A percentile compares a stretch with the other conserved stretches of the same genome.
phyloP scores from a whole-genome alignment of 2,797 vertebrate genomes.

The Sphenopsis melanotis region DNA sequence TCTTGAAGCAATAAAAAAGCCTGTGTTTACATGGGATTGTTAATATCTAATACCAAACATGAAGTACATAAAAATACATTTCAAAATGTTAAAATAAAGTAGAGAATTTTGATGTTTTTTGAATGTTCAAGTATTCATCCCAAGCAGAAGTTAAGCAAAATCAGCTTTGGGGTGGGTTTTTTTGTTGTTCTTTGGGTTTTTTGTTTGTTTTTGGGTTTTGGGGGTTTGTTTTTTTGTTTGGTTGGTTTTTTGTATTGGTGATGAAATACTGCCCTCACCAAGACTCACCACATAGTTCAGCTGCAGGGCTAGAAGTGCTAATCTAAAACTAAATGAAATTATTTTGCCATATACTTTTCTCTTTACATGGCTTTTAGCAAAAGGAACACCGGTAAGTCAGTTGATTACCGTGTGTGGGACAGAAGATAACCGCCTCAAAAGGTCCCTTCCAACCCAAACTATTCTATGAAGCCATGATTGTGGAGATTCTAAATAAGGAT shows the following conservation, averaged over 20 bases:
- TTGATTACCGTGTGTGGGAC: accelerated
- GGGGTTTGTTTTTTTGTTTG: no score
- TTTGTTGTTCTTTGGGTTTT: background rate
- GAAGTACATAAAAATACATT: background rate
- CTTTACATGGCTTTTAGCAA: background rate
- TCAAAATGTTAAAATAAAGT: background rate
- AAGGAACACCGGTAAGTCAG: background rate
- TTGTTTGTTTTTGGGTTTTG: no score
- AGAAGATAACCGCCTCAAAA: background rate
- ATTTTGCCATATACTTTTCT: background rate
- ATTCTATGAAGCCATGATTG: background rate
- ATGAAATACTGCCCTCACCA: background rate
- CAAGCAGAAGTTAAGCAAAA: background rate
- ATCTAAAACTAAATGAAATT: background rate
- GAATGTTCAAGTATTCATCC: background rate
- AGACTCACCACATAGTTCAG: background rate
- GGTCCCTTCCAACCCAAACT: background rate
- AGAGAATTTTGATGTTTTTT: background rate
- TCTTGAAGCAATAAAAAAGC: background rate
- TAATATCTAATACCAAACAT: background rate
- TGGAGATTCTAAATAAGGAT: background rate
- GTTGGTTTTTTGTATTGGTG: background rate
- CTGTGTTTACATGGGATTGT: background rate
- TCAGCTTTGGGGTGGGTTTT: background rate
- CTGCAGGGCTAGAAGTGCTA: background rate